Conservation (phyloP, 1,140 invertebrate genomes). For the Pseudomyrmex flavicornis region DNA sequence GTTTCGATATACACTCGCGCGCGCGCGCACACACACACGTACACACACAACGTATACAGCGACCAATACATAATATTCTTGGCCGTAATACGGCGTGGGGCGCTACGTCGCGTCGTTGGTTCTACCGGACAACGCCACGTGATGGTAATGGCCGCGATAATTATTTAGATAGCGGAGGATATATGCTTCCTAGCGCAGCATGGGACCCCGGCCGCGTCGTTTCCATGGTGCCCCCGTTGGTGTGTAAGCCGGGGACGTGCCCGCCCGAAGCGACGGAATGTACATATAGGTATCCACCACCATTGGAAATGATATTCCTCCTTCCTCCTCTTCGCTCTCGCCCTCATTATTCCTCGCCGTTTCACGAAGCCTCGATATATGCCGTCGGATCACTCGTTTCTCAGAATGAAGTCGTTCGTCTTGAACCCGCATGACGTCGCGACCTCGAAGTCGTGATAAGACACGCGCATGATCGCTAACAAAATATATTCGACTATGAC, state of each 20-base stretch:
- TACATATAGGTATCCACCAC: constrained; percentile 22
- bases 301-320: constrained; percentile 56
- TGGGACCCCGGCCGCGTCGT: constrained; percentile 79
- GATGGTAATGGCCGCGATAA: constrained; percentile 84
- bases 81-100: constrained; percentile 68
- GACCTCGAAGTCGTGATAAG: constrained; percentile 30
- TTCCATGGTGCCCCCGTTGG: constrained; percentile 72
- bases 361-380: constrained; percentile 1
- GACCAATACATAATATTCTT: constrained; percentile 78
- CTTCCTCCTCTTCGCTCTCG: constrained; percentile 7
- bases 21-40: background rate
- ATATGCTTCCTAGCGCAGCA: constrained; percentile 83
- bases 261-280: constrained; percentile 56
- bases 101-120: constrained; percentile 74
- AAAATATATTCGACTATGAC: constrained; percentile 1
- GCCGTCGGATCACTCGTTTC: constrained; percentile 39
- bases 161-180: constrained; percentile 84
- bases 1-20: constrained; percentile 53
- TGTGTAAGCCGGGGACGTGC: constrained; percentile 58
- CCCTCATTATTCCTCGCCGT: constrained; percentile 46
- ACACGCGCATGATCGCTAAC: background rate
- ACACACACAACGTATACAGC: constrained; percentile 28
- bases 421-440: constrained; percentile 39
- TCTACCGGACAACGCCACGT: constrained; percentile 81
- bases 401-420: constrained; percentile 50